These are phyloP conservation scores for Tromatobia lineatoria DNA, from an alignment of 2,888 invertebrate species.

Conservation along the genomic window DNA sequence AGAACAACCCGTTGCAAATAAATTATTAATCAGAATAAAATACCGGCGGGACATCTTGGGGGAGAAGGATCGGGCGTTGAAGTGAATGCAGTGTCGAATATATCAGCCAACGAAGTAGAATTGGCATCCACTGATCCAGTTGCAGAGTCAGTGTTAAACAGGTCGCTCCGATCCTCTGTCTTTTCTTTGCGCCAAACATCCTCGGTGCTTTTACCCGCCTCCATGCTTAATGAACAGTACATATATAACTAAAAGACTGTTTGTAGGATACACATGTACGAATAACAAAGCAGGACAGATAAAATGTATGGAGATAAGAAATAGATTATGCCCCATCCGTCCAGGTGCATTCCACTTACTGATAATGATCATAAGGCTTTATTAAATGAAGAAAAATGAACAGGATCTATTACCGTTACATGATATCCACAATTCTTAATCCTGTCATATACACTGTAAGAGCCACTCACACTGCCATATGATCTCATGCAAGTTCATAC, in stretches of 20 bases:
- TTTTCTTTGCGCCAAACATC: conserved; percentile 81
- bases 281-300: not conserved
- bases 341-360: conserved; percentile 5
- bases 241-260: conserved; percentile 9
- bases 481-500: conserved; percentile 3
- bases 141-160: conserved; percentile 79
- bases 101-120: conserved; percentile 87
- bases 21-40: not conserved
- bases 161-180: conserved; percentile 76
- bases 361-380: conserved; percentile 20
- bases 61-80: conserved; percentile 86
- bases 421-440: not conserved
- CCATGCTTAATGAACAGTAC: conserved; percentile 76
- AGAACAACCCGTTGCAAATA: not conserved
- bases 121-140: conserved; percentile 78
- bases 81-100: conserved; percentile 89
- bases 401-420: not conserved
- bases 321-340: not conserved
- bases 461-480: not conserved
- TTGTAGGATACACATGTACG: not conserved
- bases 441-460: not conserved
- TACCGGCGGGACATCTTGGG: conserved; percentile 83
- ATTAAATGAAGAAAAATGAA: not conserved
- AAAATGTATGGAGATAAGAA: conserved; percentile 33
- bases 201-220: conserved; percentile 80